A percentile compares a stretch with the other conserved stretches of the same genome.
phyloP scores from a whole-genome alignment of 1,140 invertebrate genomes.

The Physella acuta region DNA sequence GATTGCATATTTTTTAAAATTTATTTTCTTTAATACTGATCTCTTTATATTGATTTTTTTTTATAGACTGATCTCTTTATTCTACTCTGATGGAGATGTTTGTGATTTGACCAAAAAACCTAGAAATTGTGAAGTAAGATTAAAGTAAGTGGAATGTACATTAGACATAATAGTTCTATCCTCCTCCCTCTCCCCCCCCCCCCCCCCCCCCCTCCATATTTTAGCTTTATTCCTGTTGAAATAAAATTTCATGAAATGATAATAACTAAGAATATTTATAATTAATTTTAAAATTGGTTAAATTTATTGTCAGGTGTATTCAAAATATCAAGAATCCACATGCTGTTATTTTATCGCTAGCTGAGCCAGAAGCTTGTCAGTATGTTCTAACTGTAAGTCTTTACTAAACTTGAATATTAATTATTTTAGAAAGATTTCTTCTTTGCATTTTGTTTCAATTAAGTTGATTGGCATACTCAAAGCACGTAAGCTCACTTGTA shows the following conservation, averaged over 20 bases:
- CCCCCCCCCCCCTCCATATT: no score
- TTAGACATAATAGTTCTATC: background rate
- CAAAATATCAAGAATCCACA: constrained; percentile 19
- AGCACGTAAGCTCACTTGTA: no score
- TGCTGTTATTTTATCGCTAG: constrained; percentile 17
- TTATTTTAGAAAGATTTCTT: background rate
- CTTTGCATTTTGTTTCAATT: constrained; percentile 2
- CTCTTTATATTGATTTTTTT: constrained; percentile 22
- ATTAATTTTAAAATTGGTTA: background rate
- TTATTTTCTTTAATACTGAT: background rate
- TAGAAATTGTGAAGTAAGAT: constrained; percentile 61
- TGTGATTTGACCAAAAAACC: constrained; percentile 70
- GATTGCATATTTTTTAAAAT: background rate
- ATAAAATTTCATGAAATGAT: background rate
- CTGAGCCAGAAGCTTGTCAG: constrained; percentile 13
- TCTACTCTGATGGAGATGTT: constrained; percentile 80
- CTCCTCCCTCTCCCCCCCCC: no score
- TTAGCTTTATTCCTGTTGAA: background rate
- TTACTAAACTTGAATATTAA: background rate
- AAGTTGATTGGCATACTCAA: no score
- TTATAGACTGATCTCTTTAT: constrained; percentile 74
- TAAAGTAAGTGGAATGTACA: constrained; percentile 70
- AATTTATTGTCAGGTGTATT: constrained; percentile 8
- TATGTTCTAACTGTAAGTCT: constrained; percentile 27
- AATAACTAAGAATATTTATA: background rate